Percentiles rank a stretch among this genome's conserved stretches.
These are phyloP conservation scores for Drosophila serrata DNA, from an alignment of 1,140 invertebrate species.

Conservation along the genomic window DNA sequence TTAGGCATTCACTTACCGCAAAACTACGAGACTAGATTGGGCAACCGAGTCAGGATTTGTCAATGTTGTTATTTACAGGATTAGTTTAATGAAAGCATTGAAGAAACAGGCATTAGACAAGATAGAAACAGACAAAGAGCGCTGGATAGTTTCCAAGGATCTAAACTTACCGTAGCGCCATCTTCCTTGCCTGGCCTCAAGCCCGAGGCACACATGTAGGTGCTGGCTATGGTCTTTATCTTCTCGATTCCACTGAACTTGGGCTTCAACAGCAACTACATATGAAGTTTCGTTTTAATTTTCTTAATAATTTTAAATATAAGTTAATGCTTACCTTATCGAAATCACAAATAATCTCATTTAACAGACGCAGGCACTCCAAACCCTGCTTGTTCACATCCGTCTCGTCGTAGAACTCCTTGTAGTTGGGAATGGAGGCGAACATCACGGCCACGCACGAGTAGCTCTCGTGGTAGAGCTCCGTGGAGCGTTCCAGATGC, in stretches of 20 bases:
- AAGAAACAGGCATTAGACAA: slow-evolving; percentile 57
- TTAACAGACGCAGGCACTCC: slow-evolving; percentile 96
- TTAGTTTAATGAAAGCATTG: slow-evolving; percentile 64
- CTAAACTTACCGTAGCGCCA: slow-evolving; percentile 87
- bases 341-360: slow-evolving; percentile 99
- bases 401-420: slow-evolving; percentile 99
- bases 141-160: neutral
- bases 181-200: slow-evolving; percentile 94
- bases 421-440: slow-evolving; percentile 99
- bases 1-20: slow-evolving; percentile 66
- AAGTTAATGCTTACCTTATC: slow-evolving; percentile 91
- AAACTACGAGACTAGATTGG: slow-evolving; percentile 77
- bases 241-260: slow-evolving; percentile 99
- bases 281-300: too few relatives aligned
- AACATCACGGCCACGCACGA: slow-evolving; percentile 98
- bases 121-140: slow-evolving; percentile 16
- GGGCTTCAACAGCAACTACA: slow-evolving; percentile 93
- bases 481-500: slow-evolving; percentile 87
- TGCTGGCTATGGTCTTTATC: slow-evolving; percentile 99
- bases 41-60: slow-evolving; percentile 25
- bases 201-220: slow-evolving; percentile 99
- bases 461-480: slow-evolving; percentile 97
- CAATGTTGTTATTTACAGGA: slow-evolving; percentile 64
- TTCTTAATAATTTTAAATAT: neutral
- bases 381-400: slow-evolving; percentile 98